Evolutionary conservation across 2,797 vertebrate species (phyloP).

Genomic region (Hoplostethus atlanticus): DNA sequence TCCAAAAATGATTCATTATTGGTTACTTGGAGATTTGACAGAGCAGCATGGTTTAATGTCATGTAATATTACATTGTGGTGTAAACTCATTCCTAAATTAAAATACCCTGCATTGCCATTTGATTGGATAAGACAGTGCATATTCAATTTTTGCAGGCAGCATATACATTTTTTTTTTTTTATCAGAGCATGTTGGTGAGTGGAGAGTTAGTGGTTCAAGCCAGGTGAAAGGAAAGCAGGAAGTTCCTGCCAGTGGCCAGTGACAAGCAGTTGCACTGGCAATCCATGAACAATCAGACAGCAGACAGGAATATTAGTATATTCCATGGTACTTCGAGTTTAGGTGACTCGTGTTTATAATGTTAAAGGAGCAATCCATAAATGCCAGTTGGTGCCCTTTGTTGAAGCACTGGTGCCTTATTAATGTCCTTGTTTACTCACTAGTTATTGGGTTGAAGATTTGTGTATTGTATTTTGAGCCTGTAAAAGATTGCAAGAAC

Average conservation of each 20-base stretch:
- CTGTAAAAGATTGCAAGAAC: too few species aligned
- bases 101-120: too few species aligned
- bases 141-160: constrained; percentile 5
- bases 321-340: background rate
- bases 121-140: too few species aligned
- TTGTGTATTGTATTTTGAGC: background rate
- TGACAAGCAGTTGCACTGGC: background rate
- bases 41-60: background rate
- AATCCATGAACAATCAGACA: background rate
- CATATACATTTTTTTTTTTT: too few species aligned
- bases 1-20: constrained; percentile 54
- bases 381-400: background rate
- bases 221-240: background rate
- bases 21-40: constrained; percentile 13
- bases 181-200: background rate
- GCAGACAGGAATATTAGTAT: background rate
- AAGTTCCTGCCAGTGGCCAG: constrained; percentile 9
- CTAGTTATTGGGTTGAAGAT: background rate
- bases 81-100: too few species aligned
- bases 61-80: background rate
- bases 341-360: background rate
- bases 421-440: background rate
- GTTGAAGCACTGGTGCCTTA: background rate
- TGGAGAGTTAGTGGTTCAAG: background rate
- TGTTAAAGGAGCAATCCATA: too few species aligned